Base-by-base conservation (phyloP, 2,888 invertebrate species). In the Coleophora flavipennella region DNA sequence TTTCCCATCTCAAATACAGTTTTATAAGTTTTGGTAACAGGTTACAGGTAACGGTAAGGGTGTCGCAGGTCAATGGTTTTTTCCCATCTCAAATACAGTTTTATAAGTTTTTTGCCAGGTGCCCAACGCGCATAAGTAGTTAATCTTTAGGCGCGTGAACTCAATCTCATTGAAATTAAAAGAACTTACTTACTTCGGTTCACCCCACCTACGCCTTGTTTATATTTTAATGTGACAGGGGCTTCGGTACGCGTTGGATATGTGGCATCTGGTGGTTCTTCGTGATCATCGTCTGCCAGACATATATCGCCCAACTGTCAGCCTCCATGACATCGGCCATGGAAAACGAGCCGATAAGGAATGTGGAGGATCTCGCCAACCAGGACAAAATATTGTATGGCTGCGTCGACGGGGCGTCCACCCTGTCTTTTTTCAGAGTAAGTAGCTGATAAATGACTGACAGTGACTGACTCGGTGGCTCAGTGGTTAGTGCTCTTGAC, bases 251-350 rank as follows among this genome's bases (percentile, higher is more conserved):
- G 0, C 87, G 97, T 31, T 90, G 96, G 85, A 92, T 96, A 0
- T 94, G 94, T 10, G 92, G 91, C 1, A 92, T 94, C 89, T 94
- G 94, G 96, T 96, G 96, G 95, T 96, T 96, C 75, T 96, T 96
- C 70, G 94, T 94, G 0, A 86, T 96, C 42, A 95, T 96, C 63
- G 93, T 97, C 85, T 91, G 95, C 46, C 94, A 96, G 41, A 96
- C 95, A 8, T 97, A 97, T 73, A 97, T 96, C 7, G 97, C 97
- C 42, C 96, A 97, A 73, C 86, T 97, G 60, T 95, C 97, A 1
- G 97, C 97, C 1, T 96, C 96, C 55, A 87, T 97, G 52, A 96
- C 96, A 1, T 92, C 92, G 48, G 94, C 94, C 10, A 83, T 94
- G 39, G 92, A 92, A 87, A 92, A 91, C 41, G 91, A 91, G 31